These are phyloP conservation scores for Clanis bilineata DNA, from an alignment of 2,888 invertebrate genomes.

Conservation along the genomic window DNA sequence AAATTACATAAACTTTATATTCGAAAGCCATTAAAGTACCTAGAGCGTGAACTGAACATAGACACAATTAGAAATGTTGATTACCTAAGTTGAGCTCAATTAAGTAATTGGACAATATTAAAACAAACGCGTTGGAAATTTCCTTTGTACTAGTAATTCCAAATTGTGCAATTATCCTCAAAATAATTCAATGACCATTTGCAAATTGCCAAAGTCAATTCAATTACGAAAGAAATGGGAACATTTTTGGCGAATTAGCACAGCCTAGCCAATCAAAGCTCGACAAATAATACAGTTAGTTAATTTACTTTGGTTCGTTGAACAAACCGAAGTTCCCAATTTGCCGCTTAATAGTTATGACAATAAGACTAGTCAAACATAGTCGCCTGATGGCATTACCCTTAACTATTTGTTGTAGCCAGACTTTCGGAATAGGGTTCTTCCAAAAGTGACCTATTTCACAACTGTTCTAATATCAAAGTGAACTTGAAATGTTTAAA, in stretches of 20 bases:
- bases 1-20: no score
- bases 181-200: no score
- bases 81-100: no score
- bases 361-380: constrained; percentile 4
- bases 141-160: no score
- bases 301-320: constrained; percentile 5
- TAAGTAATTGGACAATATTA: no score
- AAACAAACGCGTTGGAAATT: no score
- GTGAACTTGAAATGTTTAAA: not conserved
- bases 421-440: not conserved
- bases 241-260: not conserved
- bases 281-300: not conserved
- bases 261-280: not conserved
- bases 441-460: not conserved
- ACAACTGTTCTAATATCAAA: not conserved
- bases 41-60: no score
- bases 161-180: no score
- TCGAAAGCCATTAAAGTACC: no score
- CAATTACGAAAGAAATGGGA: not conserved
- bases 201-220: no score
- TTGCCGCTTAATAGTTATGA: constrained; percentile 10
- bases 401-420: not conserved
- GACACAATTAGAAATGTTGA: no score
- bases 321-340: constrained; percentile 12
- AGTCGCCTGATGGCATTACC: not conserved